Percentiles rank a stretch among this genome's conserved stretches.
phyloP scores from a whole-genome alignment of 2,888 invertebrate genomes.

The Rambutsinella grinnellia region DNA sequence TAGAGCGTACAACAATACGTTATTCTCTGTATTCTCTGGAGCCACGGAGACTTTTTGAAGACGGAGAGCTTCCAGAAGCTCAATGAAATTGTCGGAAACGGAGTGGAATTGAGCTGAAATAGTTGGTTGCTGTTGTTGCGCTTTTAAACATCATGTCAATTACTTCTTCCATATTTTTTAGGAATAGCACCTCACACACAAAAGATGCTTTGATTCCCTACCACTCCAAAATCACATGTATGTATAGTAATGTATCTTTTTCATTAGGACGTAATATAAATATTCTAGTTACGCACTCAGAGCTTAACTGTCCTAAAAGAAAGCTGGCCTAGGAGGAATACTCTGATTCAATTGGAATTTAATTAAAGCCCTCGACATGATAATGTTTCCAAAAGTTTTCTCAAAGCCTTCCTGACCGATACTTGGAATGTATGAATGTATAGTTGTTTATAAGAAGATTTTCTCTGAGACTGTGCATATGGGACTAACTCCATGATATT shows the following conservation, averaged over 20 bases:
- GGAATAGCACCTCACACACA: too few species aligned
- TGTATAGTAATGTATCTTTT: slow-evolving; percentile 30
- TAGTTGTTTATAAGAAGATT: too few species aligned
- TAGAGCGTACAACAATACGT: slow-evolving; percentile 46
- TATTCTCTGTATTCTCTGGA: slow-evolving; percentile 18
- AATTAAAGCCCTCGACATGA: slow-evolving; percentile 33
- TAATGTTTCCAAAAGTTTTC: too few species aligned
- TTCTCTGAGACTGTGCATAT: too few species aligned
- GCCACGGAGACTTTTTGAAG: background rate
- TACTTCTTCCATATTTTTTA: too few species aligned
- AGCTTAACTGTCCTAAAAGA: background rate
- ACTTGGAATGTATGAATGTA: too few species aligned
- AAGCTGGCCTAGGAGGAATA: background rate
- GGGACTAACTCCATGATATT: too few species aligned
- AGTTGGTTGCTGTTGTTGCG: slow-evolving; percentile 4
- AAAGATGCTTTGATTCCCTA: slow-evolving; percentile 33
- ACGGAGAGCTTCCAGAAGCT: too few species aligned
- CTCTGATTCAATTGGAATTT: slow-evolving; percentile 42
- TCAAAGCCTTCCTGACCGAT: too few species aligned
- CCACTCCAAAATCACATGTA: too few species aligned
- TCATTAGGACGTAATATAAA: background rate
- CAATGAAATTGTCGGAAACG: slow-evolving; percentile 31
- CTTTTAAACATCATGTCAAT: slow-evolving; percentile 24
- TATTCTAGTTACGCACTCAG: background rate
- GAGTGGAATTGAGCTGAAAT: slow-evolving; percentile 34